Conservation (phyloP, 2,113 vertebrate genomes). For the Oncorhynchus clarkii region DNA sequence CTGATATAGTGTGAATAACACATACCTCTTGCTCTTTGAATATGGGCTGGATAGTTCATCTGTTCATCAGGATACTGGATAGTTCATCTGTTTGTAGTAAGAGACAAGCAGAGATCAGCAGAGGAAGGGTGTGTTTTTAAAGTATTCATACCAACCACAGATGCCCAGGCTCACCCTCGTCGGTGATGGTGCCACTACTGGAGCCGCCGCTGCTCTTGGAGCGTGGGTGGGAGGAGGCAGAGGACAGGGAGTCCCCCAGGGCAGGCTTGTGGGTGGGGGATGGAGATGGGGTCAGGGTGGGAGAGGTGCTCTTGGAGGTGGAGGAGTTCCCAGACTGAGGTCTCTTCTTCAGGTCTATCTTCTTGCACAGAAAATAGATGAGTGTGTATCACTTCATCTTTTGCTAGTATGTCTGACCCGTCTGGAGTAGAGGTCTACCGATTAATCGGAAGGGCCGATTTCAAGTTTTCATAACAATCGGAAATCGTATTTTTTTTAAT, state of each 20-base stretch:
- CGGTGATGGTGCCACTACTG: slow-evolving; percentile 95
- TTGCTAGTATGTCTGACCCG: slow-evolving; percentile 70
- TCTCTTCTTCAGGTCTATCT: slow-evolving; percentile 80
- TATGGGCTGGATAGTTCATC: slow-evolving; percentile 89
- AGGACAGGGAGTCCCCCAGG: slow-evolving; percentile 77
- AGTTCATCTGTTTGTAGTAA: slow-evolving; percentile 82
- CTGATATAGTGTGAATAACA: neutral
- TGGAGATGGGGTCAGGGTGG: slow-evolving; percentile 89
- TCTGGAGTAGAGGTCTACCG: slow-evolving; percentile 34
- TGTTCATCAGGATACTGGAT: slow-evolving; percentile 84
- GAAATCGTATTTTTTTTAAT: no score
- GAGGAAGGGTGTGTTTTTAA: no score
- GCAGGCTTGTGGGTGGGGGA: slow-evolving; percentile 72
- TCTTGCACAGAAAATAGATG: slow-evolving; percentile 68
- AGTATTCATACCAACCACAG: no score
- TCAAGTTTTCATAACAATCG: no score
- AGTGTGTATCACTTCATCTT: neutral
- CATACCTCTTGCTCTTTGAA: slow-evolving; percentile 97
- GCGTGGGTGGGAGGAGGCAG: slow-evolving; percentile 86
- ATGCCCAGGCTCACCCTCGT: slow-evolving; percentile 79
- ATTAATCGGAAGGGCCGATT: no score
- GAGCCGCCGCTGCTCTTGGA: slow-evolving; percentile 94
- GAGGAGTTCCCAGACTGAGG: slow-evolving; percentile 89
- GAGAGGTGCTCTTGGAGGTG: slow-evolving; percentile 96
- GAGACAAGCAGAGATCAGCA: no score